Conservation (phyloP, 2,113 vertebrate species). For the Dinomys branickii region DNA sequence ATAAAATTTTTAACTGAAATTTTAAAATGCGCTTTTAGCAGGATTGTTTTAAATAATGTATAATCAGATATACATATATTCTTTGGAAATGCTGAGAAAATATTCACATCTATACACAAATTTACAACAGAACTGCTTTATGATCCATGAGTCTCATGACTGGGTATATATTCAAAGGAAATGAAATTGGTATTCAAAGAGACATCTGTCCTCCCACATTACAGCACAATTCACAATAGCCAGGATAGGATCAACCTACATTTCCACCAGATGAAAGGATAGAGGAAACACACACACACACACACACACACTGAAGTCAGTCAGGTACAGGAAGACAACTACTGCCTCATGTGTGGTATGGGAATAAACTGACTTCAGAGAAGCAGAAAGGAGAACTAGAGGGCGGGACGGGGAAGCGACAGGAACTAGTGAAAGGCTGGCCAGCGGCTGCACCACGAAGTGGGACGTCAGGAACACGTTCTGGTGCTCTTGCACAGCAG, state of each 20-base stretch:
- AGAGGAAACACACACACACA: neutral
- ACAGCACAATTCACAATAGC: neutral
- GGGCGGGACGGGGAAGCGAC: fast-evolving
- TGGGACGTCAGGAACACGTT: neutral
- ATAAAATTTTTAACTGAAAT: too few relatives aligned
- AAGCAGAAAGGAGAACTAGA: neutral
- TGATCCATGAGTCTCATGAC: neutral
- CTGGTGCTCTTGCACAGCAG: neutral
- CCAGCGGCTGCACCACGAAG: neutral
- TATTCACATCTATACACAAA: neutral
- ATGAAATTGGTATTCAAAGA: neutral
- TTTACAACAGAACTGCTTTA: neutral
- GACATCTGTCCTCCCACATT: neutral
- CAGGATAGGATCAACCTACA: neutral
- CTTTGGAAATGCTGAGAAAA: neutral
- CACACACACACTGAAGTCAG: neutral
- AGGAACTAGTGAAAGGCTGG: neutral
- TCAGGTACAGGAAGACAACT: neutral
- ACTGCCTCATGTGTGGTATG: too few relatives aligned
- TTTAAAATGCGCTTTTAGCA: neutral
- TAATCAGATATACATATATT: neutral
- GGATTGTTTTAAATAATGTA: neutral
- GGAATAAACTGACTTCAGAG: neutral
- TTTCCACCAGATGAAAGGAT: neutral
- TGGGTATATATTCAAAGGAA: neutral